Evolutionary conservation across 2,888 invertebrate species (phyloP).

Genomic region (Zelleria hepariella): DNA sequence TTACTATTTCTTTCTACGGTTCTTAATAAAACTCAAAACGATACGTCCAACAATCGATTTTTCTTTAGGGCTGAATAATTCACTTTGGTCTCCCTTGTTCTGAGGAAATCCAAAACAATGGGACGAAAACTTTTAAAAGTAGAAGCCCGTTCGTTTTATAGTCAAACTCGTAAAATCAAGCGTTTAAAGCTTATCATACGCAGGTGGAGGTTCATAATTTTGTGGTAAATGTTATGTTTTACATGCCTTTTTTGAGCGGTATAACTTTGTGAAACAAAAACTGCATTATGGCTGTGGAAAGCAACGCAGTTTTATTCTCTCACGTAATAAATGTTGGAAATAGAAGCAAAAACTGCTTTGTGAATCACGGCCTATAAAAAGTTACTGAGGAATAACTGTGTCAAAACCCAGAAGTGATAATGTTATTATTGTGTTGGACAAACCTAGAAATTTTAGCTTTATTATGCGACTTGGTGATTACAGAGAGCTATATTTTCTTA

Average conservation of each 20-base stretch:
- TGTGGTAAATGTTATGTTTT: slow-evolving; percentile 31
- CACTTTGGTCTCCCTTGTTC: too few species aligned
- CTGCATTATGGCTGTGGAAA: slow-evolving; percentile 10
- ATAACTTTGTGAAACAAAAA: slow-evolving; percentile 2
- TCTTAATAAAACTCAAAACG: too few species aligned
- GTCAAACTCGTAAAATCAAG: slow-evolving; percentile 28
- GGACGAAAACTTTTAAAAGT: neutral
- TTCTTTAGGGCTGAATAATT: too few species aligned
- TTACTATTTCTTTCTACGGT: too few species aligned
- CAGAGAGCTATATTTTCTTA: too few species aligned
- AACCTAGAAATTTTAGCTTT: too few species aligned
- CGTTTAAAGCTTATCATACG: slow-evolving; percentile 36
- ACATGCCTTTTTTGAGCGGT: slow-evolving; percentile 11
- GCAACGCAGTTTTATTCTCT: slow-evolving; percentile 21
- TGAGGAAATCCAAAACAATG: too few species aligned
- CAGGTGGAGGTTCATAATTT: slow-evolving; percentile 34
- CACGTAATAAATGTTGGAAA: slow-evolving; percentile 27
- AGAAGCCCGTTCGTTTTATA: slow-evolving; percentile 25
- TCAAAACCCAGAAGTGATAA: too few species aligned
- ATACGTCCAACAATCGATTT: too few species aligned
- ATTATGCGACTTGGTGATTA: too few species aligned
- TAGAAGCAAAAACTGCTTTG: slow-evolving; percentile 24
- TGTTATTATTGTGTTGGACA: too few species aligned
- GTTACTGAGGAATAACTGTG: too few species aligned
- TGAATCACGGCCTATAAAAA: neutral